phyloP scores from a whole-genome alignment of 2,888 invertebrate genomes.

The Temnothorax rugatulus region DNA sequence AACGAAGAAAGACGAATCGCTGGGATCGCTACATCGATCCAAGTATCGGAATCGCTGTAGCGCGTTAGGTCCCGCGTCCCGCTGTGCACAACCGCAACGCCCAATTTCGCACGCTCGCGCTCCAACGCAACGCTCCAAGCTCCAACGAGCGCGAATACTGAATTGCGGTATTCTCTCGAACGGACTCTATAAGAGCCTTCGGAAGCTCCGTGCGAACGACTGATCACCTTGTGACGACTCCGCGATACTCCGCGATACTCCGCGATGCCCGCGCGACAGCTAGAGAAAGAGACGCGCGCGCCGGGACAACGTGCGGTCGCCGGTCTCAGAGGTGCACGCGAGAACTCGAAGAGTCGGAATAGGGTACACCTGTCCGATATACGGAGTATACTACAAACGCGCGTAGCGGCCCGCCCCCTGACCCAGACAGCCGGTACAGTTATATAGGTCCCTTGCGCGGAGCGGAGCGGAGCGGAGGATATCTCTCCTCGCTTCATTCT shows the following conservation, averaged over 20 bases:
- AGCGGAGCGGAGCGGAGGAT: conserved; percentile 67
- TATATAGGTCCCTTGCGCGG: conserved; percentile 86
- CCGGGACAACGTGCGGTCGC: conserved; percentile 59
- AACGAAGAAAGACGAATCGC: not conserved
- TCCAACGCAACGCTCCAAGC: not conserved
- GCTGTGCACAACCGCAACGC: conserved; percentile 1
- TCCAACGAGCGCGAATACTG: not conserved
- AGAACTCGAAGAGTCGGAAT: conserved; percentile 86
- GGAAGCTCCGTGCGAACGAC: conserved; percentile 60
- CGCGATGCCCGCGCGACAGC: conserved; percentile 66
- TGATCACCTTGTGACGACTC: conserved; percentile 61
- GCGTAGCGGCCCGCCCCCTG: conserved; percentile 87
- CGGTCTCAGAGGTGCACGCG: conserved; percentile 77
- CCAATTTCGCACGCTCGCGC: not conserved
- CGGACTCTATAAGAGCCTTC: conserved; percentile 36
- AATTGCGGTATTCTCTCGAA: not conserved
- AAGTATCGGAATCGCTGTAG: not conserved
- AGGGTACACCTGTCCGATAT: conserved; percentile 87
- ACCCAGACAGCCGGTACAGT: conserved; percentile 88
- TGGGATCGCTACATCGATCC: conserved; percentile 14
- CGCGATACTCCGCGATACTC: conserved; percentile 60
- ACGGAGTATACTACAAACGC: conserved; percentile 83
- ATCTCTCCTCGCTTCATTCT: conserved; percentile 69
- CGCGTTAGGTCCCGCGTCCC: not conserved
- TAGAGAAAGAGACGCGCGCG: conserved; percentile 65